These are phyloP conservation scores for Enteromius viviparus DNA, from an alignment of 2,797 vertebrate species.

Conservation along the genomic window DNA sequence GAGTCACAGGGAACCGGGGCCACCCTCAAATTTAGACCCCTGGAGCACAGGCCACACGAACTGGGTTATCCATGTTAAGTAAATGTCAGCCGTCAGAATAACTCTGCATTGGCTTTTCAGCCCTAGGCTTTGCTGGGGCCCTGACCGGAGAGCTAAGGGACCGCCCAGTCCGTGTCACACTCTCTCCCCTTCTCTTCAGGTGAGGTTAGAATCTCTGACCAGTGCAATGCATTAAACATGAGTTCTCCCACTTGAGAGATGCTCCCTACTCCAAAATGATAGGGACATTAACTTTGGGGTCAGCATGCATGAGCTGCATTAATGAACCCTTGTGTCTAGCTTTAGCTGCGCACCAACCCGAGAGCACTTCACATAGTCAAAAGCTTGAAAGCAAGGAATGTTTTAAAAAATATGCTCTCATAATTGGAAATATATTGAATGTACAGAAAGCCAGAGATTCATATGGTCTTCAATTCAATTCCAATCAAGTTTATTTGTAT, in stretches of 20 bases:
- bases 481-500: too few species aligned
- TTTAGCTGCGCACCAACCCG: constrained; percentile 61
- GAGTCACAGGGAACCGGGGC: constrained; percentile 54
- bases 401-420: neutral
- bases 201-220: constrained; percentile 76
- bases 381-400: constrained; percentile 34
- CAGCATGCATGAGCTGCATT: constrained; percentile 75
- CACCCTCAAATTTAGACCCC: constrained; percentile 65
- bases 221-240: constrained; percentile 79
- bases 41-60: constrained; percentile 40
- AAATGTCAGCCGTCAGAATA: constrained; percentile 70
- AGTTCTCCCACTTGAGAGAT: constrained; percentile 71
- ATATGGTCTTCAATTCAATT: neutral
- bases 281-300: constrained; percentile 77
- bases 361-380: constrained; percentile 60
- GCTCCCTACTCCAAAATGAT: constrained; percentile 74
- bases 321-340: constrained; percentile 72
- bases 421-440: neutral
- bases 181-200: constrained; percentile 63
- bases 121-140: constrained; percentile 55
- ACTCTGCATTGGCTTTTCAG: constrained; percentile 60
- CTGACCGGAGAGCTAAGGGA: constrained; percentile 42
- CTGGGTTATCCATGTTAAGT: constrained; percentile 68
- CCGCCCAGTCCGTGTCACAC: constrained; percentile 42
- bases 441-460: neutral